Percentiles rank a stretch among this genome's conserved stretches.
Conservation (phyloP, 2,797 vertebrate genomes). For the Decapterus maruadsi region DNA sequence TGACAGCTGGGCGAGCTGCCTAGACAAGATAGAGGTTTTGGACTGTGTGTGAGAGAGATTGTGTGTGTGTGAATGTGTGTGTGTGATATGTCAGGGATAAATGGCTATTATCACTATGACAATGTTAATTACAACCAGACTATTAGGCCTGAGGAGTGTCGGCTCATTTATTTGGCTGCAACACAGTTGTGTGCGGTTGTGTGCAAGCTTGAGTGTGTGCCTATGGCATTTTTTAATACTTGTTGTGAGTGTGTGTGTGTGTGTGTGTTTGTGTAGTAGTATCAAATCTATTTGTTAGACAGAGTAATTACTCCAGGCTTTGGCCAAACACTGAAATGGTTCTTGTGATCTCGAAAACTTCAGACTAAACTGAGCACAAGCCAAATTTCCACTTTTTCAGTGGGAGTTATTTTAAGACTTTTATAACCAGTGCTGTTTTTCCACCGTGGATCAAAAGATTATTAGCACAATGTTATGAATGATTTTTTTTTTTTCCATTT, state of each 20-base stretch:
- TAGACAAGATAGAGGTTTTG: slow-evolving; percentile 68
- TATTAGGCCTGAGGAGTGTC: slow-evolving; percentile 85
- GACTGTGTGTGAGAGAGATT: slow-evolving; percentile 34
- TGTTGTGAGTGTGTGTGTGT: slow-evolving; percentile 7
- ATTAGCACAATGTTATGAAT: neutral
- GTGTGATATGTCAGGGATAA: slow-evolving; percentile 82
- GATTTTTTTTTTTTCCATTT: neutral
- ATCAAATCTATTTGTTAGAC: slow-evolving; percentile 68
- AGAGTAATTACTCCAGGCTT: slow-evolving; percentile 66
- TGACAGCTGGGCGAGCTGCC: slow-evolving; percentile 74
- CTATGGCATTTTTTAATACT: slow-evolving; percentile 23
- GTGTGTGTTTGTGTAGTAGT: slow-evolving; percentile 37
- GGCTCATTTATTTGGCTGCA: slow-evolving; percentile 75
- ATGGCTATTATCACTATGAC: slow-evolving; percentile 94
- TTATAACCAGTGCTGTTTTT: slow-evolving; percentile 18
- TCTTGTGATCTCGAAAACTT: slow-evolving; percentile 63
- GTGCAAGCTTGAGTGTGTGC: slow-evolving; percentile 40
- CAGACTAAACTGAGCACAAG: slow-evolving; percentile 44
- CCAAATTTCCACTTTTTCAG: slow-evolving; percentile 49
- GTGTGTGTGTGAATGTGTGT: slow-evolving; percentile 31
- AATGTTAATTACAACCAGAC: slow-evolving; percentile 92
- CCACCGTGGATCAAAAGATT: slow-evolving; percentile 24
- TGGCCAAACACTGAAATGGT: slow-evolving; percentile 60
- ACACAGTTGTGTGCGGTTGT: slow-evolving; percentile 52
- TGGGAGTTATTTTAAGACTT: slow-evolving; percentile 53